Evolutionary conservation across 2,888 invertebrate genomes (phyloP).

Genomic region (Plemyria rubiginata): DNA sequence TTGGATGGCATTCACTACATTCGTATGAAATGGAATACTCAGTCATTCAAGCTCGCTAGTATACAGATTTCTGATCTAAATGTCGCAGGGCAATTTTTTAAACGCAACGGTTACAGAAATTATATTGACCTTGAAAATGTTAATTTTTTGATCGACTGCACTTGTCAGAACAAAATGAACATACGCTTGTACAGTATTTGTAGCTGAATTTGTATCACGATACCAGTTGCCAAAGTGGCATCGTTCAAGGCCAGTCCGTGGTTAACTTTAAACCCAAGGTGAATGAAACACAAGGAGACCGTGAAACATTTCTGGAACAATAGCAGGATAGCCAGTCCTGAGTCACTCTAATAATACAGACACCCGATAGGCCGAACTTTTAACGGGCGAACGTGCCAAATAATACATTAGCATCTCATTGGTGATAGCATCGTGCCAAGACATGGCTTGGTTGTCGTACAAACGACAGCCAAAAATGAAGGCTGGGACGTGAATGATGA

Average conservation of each 20-base stretch:
- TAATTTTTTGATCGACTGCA: background rate
- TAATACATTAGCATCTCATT: conserved; percentile 80
- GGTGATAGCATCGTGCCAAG: conserved; percentile 68
- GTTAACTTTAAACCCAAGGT: conserved; percentile 48
- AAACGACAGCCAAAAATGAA: conserved; percentile 49
- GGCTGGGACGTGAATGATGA: conserved; percentile 52
- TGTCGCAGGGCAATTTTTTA: background rate
- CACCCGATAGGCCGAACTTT: conserved; percentile 66
- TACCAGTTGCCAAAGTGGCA: conserved; percentile 48
- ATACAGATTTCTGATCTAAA: no score
- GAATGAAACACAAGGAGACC: conserved; percentile 56
- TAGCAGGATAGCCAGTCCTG: conserved; percentile 45
- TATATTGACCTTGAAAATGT: background rate
- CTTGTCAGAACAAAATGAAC: background rate
- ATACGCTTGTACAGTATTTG: conserved; percentile 24
- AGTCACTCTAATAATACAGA: conserved; percentile 64
- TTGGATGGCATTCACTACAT: conserved; percentile 49
- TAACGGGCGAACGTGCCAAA: conserved; percentile 71
- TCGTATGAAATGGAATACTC: conserved; percentile 50
- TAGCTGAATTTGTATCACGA: conserved; percentile 20
- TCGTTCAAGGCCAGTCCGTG: conserved; percentile 53
- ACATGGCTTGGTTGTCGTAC: conserved; percentile 56
- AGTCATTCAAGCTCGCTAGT: conserved; percentile 32
- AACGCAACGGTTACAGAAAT: background rate
- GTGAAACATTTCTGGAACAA: conserved; percentile 53